Base-by-base conservation (phyloP, 2,888 invertebrate species). In the Watsonalla cultraria region DNA sequence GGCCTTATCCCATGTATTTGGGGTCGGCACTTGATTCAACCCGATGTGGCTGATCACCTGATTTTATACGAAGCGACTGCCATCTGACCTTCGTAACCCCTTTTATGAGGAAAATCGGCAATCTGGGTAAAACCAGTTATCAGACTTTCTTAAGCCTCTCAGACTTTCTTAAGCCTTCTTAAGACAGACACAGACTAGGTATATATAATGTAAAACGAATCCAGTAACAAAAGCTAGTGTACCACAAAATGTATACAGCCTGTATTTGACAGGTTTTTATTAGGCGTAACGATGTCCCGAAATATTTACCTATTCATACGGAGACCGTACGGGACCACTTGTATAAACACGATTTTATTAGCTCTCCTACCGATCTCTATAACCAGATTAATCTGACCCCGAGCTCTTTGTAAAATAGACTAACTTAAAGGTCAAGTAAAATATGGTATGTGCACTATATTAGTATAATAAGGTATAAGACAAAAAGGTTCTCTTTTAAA, bases 311-410 rank as follows among this genome's bases (percentile, higher is more conserved):
- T 61, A 55, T 62, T 64, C 61, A 65, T 62, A 64, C 61, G 71
- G 63, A 65, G 59, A 64, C 66, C 54, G 59, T 65, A 67, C 54
- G 53, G 50, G 51, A 51, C 65, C 82, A 82, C 67, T 76, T 82
- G 82, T 60, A 64, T 66, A 74, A 71, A 82, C 72, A 73, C 55
- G 45, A 63, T 75, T 75, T 75, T 80, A 82, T 82, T 80, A 78
- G 78, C 81, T 65, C 58, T 74, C 64, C 64, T 62, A 70, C 70
- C 69, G 68, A 72, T 70, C 51, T 52, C 53, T 47, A 63, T 54
- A 56, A 63, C 68, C 64, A 70, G 42, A 55, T n/a, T 55, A 58
- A 51, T 15, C 53, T 62, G 70, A 60, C 56, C 68, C 51, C 53
- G 15, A 46, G 56, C 56, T 60, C 14, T 39, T 11, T 5, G 11